Evolutionary conservation across 1,140 invertebrate species (phyloP).

Genomic region (Ganaspis sp.): DNA sequence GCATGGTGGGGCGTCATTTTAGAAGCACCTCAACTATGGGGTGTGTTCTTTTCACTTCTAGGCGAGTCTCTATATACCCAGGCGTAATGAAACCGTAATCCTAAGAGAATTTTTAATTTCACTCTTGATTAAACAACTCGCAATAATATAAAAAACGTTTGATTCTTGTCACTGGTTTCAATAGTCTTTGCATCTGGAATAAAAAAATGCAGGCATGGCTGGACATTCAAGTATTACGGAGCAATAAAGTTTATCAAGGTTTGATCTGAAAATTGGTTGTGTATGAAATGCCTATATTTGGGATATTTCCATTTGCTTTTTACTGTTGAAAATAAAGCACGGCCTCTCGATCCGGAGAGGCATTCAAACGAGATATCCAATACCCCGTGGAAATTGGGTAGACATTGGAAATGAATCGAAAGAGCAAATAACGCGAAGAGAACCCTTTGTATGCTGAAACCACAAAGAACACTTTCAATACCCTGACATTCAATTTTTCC

Average conservation of each 20-base stretch:
- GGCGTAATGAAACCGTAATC: too few relatives aligned
- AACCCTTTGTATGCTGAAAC: constrained; percentile 12
- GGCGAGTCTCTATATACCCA: too few relatives aligned
- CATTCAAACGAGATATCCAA: constrained; percentile 54
- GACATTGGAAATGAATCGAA: constrained; percentile 67
- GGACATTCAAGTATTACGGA: background rate
- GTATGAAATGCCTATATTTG: background rate
- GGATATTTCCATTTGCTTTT: constrained; percentile 56
- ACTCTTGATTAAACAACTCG: too few relatives aligned
- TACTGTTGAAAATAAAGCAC: constrained; percentile 54
- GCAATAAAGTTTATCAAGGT: constrained; percentile 9
- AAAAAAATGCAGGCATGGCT: constrained; percentile 1
- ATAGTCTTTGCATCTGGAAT: background rate
- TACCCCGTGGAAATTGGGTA: constrained; percentile 61
- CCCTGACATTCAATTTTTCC: constrained; percentile 29
- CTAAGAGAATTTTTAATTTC: too few relatives aligned
- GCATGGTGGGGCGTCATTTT: too few relatives aligned
- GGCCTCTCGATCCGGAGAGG: constrained; percentile 34
- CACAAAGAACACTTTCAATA: constrained; percentile 25
- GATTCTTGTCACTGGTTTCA: too few relatives aligned
- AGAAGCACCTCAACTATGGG: too few relatives aligned
- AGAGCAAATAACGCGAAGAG: constrained; percentile 60
- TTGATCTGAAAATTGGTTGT: background rate
- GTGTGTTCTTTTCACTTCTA: too few relatives aligned
- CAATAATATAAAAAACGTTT: too few relatives aligned